A percentile compares a stretch with the other conserved stretches of the same genome.
phyloP scores from a whole-genome alignment of 2,113 vertebrate genomes.

The Axis porcinus region DNA sequence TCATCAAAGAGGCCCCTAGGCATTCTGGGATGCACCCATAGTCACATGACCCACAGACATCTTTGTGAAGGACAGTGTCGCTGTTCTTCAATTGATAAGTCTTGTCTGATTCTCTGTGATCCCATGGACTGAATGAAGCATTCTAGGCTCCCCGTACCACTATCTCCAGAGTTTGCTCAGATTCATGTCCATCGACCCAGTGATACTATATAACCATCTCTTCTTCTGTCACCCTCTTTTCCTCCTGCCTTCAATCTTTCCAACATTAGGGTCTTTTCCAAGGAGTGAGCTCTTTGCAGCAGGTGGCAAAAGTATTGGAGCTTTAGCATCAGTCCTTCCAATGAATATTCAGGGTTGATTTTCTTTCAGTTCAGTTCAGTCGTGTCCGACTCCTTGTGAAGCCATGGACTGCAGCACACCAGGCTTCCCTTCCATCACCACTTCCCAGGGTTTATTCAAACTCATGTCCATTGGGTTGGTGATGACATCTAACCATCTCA shows the following conservation, averaged over 20 bases:
- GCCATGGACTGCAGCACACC: neutral
- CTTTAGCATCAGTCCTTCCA: neutral
- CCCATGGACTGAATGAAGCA: neutral
- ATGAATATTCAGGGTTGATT: neutral
- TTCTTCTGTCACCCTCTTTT: neutral
- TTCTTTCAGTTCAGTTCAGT: neutral
- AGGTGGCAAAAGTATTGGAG: neutral
- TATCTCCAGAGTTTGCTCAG: neutral
- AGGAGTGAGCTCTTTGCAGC: neutral
- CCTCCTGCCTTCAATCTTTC: neutral
- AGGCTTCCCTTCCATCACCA: neutral
- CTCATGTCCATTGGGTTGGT: neutral
- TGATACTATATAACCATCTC: neutral
- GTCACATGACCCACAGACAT: neutral
- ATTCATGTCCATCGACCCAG: neutral
- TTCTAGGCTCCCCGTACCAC: rapidly evolving
- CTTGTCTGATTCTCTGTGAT: neutral
- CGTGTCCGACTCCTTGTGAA: neutral
- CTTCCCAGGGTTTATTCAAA: neutral
- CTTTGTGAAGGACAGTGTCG: neutral
- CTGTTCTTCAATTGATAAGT: neutral
- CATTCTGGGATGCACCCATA: rapidly evolving
- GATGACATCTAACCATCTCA: neutral
- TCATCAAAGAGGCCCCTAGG: neutral
- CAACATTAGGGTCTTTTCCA: neutral